phyloP scores from a whole-genome alignment of 2,113 vertebrate species.

The Melanotaenia duboulayi region DNA sequence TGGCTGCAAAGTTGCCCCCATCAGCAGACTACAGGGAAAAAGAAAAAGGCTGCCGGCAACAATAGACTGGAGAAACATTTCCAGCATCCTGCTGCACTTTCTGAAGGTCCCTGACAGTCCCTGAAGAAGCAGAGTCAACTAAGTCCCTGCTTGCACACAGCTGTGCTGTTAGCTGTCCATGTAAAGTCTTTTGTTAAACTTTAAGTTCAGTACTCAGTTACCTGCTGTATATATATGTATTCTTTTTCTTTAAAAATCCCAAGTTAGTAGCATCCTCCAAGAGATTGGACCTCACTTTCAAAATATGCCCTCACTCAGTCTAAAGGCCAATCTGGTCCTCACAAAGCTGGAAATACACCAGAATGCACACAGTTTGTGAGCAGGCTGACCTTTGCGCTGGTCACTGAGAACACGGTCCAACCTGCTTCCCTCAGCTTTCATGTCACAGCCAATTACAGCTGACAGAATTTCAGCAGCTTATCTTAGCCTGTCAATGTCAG shows the following conservation, averaged over 20 bases:
- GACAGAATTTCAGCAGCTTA: slow-evolving; percentile 17
- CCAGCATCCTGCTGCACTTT: too few species aligned
- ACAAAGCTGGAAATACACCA: not conserved
- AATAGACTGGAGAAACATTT: too few species aligned
- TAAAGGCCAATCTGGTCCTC: slow-evolving; percentile 8
- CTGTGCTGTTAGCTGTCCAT: too few species aligned
- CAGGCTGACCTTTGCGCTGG: slow-evolving; percentile 34
- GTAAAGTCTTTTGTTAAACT: too few species aligned
- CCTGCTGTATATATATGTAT: too few species aligned
- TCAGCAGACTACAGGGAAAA: too few species aligned
- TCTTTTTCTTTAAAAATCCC: not conserved
- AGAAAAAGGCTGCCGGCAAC: too few species aligned
- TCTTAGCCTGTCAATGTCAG: slow-evolving; percentile 51
- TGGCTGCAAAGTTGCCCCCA: too few species aligned
- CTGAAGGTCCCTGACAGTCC: too few species aligned
- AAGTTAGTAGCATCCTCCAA: not conserved
- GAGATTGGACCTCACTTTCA: not conserved
- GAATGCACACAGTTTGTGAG: not conserved
- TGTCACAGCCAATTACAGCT: slow-evolving; percentile 41
- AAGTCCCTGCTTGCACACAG: too few species aligned
- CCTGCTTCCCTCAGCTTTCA: slow-evolving; percentile 12
- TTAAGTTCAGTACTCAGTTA: too few species aligned
- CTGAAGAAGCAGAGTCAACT: too few species aligned
- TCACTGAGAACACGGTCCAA: not conserved
- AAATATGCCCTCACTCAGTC: not conserved